phyloP scores from a whole-genome alignment of 2,113 vertebrate species.

The Daphoenositta chrysoptera region DNA sequence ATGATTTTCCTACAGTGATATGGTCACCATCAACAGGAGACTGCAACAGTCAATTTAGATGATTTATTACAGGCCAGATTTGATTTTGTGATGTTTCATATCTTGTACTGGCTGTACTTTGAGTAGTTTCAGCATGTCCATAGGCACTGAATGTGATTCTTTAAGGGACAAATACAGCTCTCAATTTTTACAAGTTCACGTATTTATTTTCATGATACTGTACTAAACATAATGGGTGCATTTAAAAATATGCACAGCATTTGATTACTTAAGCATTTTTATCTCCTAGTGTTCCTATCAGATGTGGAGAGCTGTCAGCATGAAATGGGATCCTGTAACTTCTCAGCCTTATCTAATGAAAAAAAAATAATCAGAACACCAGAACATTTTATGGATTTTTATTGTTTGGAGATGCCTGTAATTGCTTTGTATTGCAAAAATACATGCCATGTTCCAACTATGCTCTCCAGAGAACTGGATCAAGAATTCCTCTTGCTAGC shows the following conservation, averaged over 20 bases:
- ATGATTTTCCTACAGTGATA: background rate
- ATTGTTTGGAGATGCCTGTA: background rate
- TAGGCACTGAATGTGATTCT: background rate
- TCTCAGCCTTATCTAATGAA: background rate
- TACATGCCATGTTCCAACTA: background rate
- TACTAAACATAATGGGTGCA: background rate
- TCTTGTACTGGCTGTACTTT: background rate
- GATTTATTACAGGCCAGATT: background rate
- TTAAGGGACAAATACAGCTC: background rate
- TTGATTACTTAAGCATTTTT: background rate
- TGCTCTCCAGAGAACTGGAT: background rate
- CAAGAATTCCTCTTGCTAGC: background rate
- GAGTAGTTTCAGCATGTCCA: background rate
- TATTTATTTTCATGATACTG: background rate
- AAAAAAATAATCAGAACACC: background rate
- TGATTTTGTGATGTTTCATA: background rate
- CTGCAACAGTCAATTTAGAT: background rate
- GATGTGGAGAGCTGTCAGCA: background rate
- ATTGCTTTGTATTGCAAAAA: background rate
- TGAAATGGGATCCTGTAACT: background rate
- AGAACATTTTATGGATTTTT: background rate
- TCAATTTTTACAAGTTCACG: background rate
- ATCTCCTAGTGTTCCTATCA: background rate
- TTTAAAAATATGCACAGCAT: background rate
- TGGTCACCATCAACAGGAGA: background rate